Evolutionary conservation across 2,888 invertebrate genomes (phyloP).

Genomic region (Chromoteleia sp.): DNA sequence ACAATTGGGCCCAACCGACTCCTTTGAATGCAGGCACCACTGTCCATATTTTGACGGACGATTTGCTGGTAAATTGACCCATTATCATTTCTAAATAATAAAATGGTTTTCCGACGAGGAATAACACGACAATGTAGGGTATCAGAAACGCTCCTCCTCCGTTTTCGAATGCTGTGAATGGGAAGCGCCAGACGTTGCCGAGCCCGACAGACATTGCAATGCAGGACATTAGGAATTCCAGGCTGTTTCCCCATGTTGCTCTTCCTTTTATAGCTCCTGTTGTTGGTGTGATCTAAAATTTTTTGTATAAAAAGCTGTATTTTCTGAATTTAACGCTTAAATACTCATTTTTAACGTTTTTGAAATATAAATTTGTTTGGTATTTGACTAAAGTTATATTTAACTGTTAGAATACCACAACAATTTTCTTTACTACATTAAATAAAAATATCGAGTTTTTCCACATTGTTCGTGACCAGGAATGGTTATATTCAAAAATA

Average conservation of each 20-base stretch:
- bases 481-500: no score
- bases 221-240: conserved; percentile 89
- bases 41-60: conserved; percentile 91
- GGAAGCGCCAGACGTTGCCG: conserved; percentile 90
- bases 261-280: conserved; percentile 29
- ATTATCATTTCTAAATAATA: conserved; percentile 94
- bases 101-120: conserved; percentile 91
- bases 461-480: no score
- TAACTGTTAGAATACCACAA: no score
- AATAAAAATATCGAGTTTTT: no score
- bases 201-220: conserved; percentile 89
- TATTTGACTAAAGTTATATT: no score
- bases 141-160: conserved; percentile 90
- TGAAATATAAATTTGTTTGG: no score
- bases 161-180: conserved; percentile 88
- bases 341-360: no score
- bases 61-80: conserved; percentile 93
- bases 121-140: conserved; percentile 88
- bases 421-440: no score
- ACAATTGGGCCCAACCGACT: conserved; percentile 85
- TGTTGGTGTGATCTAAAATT: conserved; percentile 22
- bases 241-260: conserved; percentile 86
- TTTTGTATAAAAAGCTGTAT: no score
- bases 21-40: conserved; percentile 90
- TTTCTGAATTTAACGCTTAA: no score